Evolutionary conservation across 2,888 invertebrate species (phyloP).

Genomic region (Papilio elwesi): DNA sequence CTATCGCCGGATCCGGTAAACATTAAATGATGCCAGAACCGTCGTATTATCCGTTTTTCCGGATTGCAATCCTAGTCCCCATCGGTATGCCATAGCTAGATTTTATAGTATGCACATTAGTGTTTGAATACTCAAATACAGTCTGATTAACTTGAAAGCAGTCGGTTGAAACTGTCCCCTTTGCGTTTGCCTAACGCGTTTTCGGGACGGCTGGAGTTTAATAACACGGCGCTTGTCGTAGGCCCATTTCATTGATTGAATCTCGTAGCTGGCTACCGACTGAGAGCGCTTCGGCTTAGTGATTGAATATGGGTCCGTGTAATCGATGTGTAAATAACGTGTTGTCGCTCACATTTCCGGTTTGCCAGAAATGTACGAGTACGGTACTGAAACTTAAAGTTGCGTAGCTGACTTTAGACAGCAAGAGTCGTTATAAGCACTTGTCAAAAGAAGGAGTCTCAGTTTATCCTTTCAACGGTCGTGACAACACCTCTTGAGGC

Average conservation of each 20-base stretch:
- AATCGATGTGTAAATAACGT: background rate
- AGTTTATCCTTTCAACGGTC: no score
- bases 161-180: background rate
- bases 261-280: background rate
- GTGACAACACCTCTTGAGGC: no score
- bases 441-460: no score
- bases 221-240: background rate
- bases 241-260: conserved; percentile 6
- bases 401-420: no score
- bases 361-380: no score
- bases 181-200: background rate
- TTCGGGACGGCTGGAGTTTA: conserved; percentile 10
- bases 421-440: no score
- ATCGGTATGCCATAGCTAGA: background rate
- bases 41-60: background rate
- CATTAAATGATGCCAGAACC: background rate
- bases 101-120: background rate
- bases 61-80: background rate
- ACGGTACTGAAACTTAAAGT: no score
- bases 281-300: conserved; percentile 1
- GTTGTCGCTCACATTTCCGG: no score
- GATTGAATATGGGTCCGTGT: background rate
- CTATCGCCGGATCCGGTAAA: no score
- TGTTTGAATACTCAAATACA: background rate
- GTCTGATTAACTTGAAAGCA: background rate